Base-by-base conservation (phyloP, 2,113 vertebrate genomes). In the Pelodiscus sinensis region DNA sequence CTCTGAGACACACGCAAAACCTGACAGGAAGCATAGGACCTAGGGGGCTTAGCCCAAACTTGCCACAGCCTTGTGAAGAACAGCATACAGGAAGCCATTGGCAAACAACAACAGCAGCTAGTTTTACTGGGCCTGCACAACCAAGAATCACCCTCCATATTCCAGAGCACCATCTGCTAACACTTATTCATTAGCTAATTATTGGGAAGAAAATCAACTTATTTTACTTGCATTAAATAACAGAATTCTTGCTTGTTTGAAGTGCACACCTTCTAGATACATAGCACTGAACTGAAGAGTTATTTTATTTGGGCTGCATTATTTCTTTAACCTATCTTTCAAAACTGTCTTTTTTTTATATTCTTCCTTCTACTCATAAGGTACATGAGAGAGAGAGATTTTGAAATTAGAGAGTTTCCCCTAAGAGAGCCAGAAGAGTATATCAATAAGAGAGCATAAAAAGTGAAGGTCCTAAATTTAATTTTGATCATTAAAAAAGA, bases 21-120 rank as follows among this genome's bases (percentile, higher is more conserved):
- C 44, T 6, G 6, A 5, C 44, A 44, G 44, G 44, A 44, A 44
- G 44, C 44, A 44, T 6, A 44, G 44, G 44, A 44, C 44, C 44
- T 44, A 44, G 44, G 44, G 44, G 4, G 44, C 44, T 44, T 44
- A 44, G 44, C 44, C 44, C 44, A 44, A 44, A 44, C 44, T 44
- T 44, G 4, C 44, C 44, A 44, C 44, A 6, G 44, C 44, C 52
- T 54, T 54, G 52, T 22, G 77, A 91, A 62, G 89, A 14, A 6
- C 3, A 4, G 2, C 21, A 27, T 86, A 82, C 3, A 19, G 27
- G 3, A 19, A 83, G 0, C 0, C 21, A 29, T 27, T 6, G 50
- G 65, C 10, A 4, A 2, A 14, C n/a, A 22, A 0, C 78, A 92
- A 44, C 54, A 85, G 54, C n/a, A 81, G 2, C 21, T 54, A 6